Evolutionary conservation across 2,888 invertebrate species (phyloP), one percentile per base, ranked within the genome.

Genomic region (Pseudococcus longispinus): DNA sequence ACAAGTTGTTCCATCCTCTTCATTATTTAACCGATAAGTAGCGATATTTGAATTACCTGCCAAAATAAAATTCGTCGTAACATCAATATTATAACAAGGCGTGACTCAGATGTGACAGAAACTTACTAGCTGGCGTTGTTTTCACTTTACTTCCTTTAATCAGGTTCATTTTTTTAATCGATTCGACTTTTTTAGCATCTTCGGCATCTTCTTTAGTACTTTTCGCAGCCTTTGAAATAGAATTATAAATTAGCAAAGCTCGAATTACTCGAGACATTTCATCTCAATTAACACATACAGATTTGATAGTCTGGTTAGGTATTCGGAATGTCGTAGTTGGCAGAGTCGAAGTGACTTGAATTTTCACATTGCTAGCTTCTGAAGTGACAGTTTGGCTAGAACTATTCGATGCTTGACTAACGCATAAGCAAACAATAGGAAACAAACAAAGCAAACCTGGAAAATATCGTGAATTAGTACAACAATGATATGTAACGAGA

Each of bases 1-100:
- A 90, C 96, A 96, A 0, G 96, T 95, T 88, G 94, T 94, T 1
- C 94, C 95, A 86, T 93, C 93, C 88, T 93, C 93, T 88, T 93
- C 93, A 89, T 93, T 93, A 44, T 88, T 83, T 84, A 88, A 90
- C 89, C 90, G 88, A 55, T 84, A 85, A 11, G 86, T 86, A 29
- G 18, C 77, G 77, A 80, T 80, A 13, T 80, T 80, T 29, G 77
- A 80, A 37, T 80, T 29, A 42, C 20, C 77, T 80, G 6, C 4
- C 15, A 9, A 70, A 29, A 46, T n/a, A n/a, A n/a, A 70, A 70
- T 55, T 55, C n/a, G 11, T 70, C 13, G 4, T 9, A 23, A 15
- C 3, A 29, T 9, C 8, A 74, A 74, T 32, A 74, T 32, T 8
- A 18, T 32, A 32, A 74, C 18, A 15, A 11, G 32, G 18, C n/a